These are phyloP conservation scores for Epistrophe eligans DNA, from an alignment of 2,888 invertebrate genomes.

Conservation along the genomic window DNA sequence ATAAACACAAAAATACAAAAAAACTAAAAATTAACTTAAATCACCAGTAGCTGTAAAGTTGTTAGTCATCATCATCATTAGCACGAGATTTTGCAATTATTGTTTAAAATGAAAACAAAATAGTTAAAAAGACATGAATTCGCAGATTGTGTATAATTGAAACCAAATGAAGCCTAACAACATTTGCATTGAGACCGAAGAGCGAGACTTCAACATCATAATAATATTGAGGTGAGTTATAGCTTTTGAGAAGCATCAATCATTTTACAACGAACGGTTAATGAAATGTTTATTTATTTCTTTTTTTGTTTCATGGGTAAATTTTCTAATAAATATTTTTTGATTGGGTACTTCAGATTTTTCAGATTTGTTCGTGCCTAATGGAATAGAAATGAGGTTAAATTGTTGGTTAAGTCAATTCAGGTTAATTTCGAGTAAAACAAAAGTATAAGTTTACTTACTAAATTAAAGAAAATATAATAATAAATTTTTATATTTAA, in stretches of 20 bases:
- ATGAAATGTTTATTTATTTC: neutral
- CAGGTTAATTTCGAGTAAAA: no score
- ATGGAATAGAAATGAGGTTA: no score
- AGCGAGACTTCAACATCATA: neutral
- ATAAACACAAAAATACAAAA: neutral
- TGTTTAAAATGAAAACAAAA: neutral
- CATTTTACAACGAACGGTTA: neutral
- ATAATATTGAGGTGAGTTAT: constrained; percentile 22
- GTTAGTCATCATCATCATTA: constrained; percentile 24
- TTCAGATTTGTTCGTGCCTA: no score
- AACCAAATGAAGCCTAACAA: constrained; percentile 9
- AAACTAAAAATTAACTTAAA: neutral
- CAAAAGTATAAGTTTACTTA: no score
- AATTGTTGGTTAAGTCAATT: no score
- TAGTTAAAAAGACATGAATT: neutral
- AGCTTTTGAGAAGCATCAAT: neutral
- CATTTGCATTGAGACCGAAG: constrained; percentile 19
- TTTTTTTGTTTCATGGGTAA: neutral
- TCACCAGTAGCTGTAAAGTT: constrained; percentile 22
- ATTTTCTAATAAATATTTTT: neutral
- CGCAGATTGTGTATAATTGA: constrained; percentile 20
- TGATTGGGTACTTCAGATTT: no score
- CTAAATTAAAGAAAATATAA: no score
- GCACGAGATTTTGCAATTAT: constrained; percentile 13
- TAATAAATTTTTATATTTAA: no score